A percentile compares a stretch with the other conserved stretches of the same genome.
These are phyloP conservation scores for Xanthorhoe spadicearia DNA, from an alignment of 2,888 invertebrate genomes.

Conservation along the genomic window DNA sequence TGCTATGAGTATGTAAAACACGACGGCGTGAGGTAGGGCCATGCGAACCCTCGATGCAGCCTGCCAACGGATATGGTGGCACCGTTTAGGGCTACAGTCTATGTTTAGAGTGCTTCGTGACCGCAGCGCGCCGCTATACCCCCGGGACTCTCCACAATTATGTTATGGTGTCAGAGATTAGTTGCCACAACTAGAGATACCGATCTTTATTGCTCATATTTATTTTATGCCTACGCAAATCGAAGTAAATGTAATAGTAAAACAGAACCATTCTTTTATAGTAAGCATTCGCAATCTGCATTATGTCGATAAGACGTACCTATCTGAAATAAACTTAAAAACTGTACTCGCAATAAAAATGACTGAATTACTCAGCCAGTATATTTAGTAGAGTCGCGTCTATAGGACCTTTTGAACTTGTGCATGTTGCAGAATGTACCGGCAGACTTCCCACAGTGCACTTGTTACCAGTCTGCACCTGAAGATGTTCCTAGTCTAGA, in stretches of 20 bases:
- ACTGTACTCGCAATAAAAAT: background rate
- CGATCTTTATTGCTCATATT: constrained; percentile 60
- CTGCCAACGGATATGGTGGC: constrained; percentile 79
- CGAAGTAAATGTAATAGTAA: constrained; percentile 22
- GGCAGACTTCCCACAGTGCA: constrained; percentile 21
- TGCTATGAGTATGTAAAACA: constrained; percentile 15
- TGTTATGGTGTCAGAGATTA: constrained; percentile 76
- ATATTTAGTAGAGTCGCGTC: constrained; percentile 3
- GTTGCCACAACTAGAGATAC: constrained; percentile 60
- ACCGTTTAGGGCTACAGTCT: constrained; percentile 74
- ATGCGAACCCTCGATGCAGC: constrained; percentile 65
- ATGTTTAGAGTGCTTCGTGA: constrained; percentile 80
- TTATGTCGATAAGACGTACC: background rate
- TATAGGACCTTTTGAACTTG: constrained; percentile 4
- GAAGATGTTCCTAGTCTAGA: constrained; percentile 35
- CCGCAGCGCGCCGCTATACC: constrained; percentile 71
- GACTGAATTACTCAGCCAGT: background rate
- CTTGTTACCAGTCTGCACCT: constrained; percentile 15
- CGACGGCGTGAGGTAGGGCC: constrained; percentile 29
- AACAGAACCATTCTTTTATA: background rate
- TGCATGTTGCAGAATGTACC: constrained; percentile 14
- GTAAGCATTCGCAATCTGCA: background rate
- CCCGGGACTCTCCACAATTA: constrained; percentile 73
- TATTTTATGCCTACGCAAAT: constrained; percentile 54
- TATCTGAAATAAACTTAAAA: background rate